These are phyloP conservation scores for Machimus rusticus DNA, from an alignment of 2,888 invertebrate genomes.

Conservation along the genomic window DNA sequence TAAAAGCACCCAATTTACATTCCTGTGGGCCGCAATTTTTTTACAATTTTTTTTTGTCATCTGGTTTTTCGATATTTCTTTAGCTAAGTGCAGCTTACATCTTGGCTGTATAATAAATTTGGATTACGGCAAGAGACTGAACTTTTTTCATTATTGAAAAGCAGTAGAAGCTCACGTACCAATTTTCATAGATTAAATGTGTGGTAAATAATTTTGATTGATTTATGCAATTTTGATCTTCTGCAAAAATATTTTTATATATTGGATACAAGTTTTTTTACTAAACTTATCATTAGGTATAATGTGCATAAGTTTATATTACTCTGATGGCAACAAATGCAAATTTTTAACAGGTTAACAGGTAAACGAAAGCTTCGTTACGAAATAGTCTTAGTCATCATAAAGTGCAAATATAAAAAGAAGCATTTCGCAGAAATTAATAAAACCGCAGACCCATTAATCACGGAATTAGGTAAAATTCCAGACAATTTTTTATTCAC, in stretches of 20 bases:
- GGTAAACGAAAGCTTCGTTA: background rate
- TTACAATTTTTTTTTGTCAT: background rate
- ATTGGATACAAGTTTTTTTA: background rate
- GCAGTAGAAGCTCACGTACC: background rate
- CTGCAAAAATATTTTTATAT: background rate
- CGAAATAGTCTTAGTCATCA: background rate
- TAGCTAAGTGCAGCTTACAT: background rate
- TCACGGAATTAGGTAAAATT: slow-evolving; percentile 29
- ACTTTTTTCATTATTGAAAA: background rate
- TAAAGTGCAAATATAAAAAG: background rate
- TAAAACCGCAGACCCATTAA: slow-evolving; percentile 29
- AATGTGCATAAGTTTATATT: too few relatives aligned
- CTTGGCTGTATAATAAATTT: slow-evolving; percentile 6
- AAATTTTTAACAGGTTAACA: too few relatives aligned
- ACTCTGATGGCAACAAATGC: too few relatives aligned
- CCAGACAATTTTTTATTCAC: background rate
- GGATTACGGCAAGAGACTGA: background rate
- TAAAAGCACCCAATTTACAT: slow-evolving; percentile 30
- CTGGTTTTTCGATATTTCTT: background rate
- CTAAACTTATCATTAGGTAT: too few relatives aligned
- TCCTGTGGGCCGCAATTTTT: slow-evolving; percentile 9
- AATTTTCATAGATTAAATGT: background rate
- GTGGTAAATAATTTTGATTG: background rate
- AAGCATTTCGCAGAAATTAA: background rate
- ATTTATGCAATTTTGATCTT: background rate